Percentiles rank a stretch among this genome's conserved stretches.
phyloP scores from a whole-genome alignment of 2,113 vertebrate species.

The Varanus komodoensis region DNA sequence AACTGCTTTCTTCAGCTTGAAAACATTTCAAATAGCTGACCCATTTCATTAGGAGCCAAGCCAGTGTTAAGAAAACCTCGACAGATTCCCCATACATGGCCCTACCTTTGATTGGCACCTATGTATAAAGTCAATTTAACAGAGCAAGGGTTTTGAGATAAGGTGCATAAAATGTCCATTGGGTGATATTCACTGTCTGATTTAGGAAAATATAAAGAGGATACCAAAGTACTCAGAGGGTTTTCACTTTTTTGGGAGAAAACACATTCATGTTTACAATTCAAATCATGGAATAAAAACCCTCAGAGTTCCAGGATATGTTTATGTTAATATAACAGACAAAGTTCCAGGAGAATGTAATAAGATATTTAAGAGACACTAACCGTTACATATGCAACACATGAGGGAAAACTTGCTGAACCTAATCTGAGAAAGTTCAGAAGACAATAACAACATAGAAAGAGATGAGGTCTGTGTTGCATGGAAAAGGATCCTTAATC shows the following conservation, averaged over 20 bases:
- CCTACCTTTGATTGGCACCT: slow-evolving; percentile 11
- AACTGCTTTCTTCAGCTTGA: slow-evolving; percentile 7
- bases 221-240: background rate
- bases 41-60: slow-evolving; percentile 15
- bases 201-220: background rate
- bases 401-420: rapidly evolving
- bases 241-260: slow-evolving; percentile 1
- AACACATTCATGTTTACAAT: background rate
- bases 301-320: background rate
- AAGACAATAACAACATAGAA: slow-evolving; percentile 10
- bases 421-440: slow-evolving; percentile 12
- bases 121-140: background rate
- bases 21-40: background rate
- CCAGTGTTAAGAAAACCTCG: slow-evolving; percentile 6
- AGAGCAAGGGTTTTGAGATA: background rate
- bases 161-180: background rate
- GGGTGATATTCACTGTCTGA: slow-evolving; percentile 2
- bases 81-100: background rate
- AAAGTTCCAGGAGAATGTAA: rapidly evolving
- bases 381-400: background rate
- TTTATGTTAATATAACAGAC: background rate
- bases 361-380: background rate
- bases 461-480: background rate
- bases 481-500: background rate
- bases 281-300: rapidly evolving